Conservation (phyloP, 2,797 vertebrate species). For the Triplophysa yarkandensis region DNA sequence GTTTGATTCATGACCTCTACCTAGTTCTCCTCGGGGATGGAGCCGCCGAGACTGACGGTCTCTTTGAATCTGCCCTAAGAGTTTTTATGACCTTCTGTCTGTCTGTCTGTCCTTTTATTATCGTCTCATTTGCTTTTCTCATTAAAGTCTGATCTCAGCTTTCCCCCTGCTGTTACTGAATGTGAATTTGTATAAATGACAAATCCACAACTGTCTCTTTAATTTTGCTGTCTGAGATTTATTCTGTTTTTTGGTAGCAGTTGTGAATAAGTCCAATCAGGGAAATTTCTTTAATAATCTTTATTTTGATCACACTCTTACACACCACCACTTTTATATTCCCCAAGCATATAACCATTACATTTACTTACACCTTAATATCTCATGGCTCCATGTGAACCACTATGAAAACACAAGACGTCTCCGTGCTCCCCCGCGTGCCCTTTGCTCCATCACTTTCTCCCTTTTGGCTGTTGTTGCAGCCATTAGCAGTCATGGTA, state of each 20-base stretch:
- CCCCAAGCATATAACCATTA: slow-evolving; percentile 15
- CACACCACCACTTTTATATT: slow-evolving; percentile 27
- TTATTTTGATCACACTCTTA: neutral
- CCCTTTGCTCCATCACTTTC: slow-evolving; percentile 39
- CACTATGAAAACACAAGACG: slow-evolving; percentile 65
- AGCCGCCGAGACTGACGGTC: slow-evolving; percentile 23
- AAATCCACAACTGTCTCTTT: slow-evolving; percentile 19
- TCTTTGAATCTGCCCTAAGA: slow-evolving; percentile 26
- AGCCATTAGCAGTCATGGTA: slow-evolving; percentile 68
- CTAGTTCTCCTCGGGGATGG: slow-evolving; percentile 17
- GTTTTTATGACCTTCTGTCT: slow-evolving; percentile 45
- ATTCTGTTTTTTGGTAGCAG: neutral
- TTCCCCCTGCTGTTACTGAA: slow-evolving; percentile 7
- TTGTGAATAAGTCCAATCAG: neutral
- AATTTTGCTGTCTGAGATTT: slow-evolving; percentile 12
- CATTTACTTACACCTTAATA: neutral
- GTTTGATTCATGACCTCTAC: slow-evolving; percentile 4
- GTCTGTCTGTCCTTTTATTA: slow-evolving; percentile 38
- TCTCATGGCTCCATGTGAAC: slow-evolving; percentile 33
- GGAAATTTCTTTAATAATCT: too few relatives aligned
- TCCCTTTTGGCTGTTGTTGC: slow-evolving; percentile 59
- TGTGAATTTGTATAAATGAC: slow-evolving; percentile 30
- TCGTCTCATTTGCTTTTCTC: slow-evolving; percentile 36
- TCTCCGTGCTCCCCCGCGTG: slow-evolving; percentile 51
- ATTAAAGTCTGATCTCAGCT: slow-evolving; percentile 32